phyloP scores from a whole-genome alignment of 2,888 invertebrate species.

The Dynastes grantii region DNA sequence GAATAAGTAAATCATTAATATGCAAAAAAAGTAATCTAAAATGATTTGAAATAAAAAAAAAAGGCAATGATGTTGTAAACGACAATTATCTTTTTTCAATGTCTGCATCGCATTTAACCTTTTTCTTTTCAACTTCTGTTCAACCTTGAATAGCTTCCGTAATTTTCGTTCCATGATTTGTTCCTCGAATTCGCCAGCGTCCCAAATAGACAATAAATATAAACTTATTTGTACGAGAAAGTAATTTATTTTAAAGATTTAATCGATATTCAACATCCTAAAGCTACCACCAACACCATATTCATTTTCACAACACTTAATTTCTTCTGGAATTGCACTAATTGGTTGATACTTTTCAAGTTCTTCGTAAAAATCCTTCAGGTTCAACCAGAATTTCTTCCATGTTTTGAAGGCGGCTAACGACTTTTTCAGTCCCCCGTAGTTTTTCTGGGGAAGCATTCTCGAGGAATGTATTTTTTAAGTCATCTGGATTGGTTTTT shows the following conservation, averaged over 20 bases:
- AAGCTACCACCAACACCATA: conserved; percentile 75
- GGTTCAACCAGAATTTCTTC: conserved; percentile 66
- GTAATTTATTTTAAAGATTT: not conserved
- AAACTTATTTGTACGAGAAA: not conserved
- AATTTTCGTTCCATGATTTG: too few relatives aligned
- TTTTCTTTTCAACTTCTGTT: too few relatives aligned
- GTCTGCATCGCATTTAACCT: too few relatives aligned
- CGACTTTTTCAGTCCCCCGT: conserved; percentile 71
- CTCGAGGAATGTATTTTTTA: conserved; percentile 64
- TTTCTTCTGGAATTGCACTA: conserved; percentile 58
- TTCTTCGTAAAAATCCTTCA: conserved; percentile 74
- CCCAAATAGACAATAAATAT: not conserved
- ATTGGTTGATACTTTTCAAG: conserved; percentile 73
- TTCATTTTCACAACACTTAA: conserved; percentile 50
- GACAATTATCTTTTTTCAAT: too few relatives aligned
- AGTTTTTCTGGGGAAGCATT: conserved; percentile 79
- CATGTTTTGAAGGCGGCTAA: too few relatives aligned
- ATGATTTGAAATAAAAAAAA: too few relatives aligned
- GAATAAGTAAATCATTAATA: too few relatives aligned
- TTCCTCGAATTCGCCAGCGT: too few relatives aligned
- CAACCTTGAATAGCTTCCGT: too few relatives aligned
- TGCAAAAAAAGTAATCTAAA: too few relatives aligned
- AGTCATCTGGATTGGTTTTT: conserved; percentile 64
- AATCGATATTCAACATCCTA: conserved; percentile 76
- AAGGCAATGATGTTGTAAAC: too few relatives aligned